A percentile compares a stretch with the other conserved stretches of the same genome.
phyloP scores from a whole-genome alignment of 1,140 invertebrate species.

The Trichoplusia ni region DNA sequence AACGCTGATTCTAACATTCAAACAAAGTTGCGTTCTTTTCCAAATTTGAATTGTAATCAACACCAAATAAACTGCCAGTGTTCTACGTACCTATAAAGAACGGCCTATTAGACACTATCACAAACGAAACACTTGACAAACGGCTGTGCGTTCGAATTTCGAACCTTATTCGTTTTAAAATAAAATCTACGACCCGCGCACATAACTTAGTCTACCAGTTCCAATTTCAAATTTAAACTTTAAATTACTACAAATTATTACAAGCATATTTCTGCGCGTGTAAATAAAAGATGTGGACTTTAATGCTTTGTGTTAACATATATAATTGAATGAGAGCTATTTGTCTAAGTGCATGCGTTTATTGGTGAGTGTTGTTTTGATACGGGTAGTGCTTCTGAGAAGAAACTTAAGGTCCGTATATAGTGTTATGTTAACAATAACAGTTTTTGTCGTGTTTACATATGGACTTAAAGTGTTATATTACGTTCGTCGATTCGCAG shows the following conservation, averaged over 20 bases:
- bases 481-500: constrained; percentile 55
- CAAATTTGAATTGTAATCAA: constrained; percentile 4
- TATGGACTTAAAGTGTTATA: constrained; percentile 23
- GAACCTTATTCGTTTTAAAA: constrained; percentile 1
- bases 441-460: constrained; percentile 35
- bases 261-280: constrained; percentile 3
- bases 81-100: not conserved
- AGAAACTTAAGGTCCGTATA: constrained; percentile 59
- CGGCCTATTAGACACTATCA: constrained; percentile 4
- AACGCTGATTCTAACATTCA: too few relatives aligned
- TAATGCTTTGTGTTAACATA: constrained; percentile 15
- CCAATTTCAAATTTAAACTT: constrained; percentile 50
- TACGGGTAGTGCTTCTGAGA: constrained; percentile 64
- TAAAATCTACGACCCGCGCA: not conserved
- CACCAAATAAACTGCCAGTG: constrained; percentile 1
- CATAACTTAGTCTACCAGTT: constrained; percentile 28
- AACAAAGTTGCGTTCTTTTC: too few relatives aligned
- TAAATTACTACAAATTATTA: constrained; percentile 32
- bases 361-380: constrained; percentile 59
- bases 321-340: constrained; percentile 35
- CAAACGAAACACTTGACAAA: not conserved
- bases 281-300: constrained; percentile 3
- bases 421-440: constrained; percentile 61
- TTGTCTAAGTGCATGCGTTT: constrained; percentile 20
- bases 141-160: not conserved